These are phyloP conservation scores for Hemitrygon akajei DNA, from an alignment of 2,797 vertebrate genomes.

Conservation along the genomic window DNA sequence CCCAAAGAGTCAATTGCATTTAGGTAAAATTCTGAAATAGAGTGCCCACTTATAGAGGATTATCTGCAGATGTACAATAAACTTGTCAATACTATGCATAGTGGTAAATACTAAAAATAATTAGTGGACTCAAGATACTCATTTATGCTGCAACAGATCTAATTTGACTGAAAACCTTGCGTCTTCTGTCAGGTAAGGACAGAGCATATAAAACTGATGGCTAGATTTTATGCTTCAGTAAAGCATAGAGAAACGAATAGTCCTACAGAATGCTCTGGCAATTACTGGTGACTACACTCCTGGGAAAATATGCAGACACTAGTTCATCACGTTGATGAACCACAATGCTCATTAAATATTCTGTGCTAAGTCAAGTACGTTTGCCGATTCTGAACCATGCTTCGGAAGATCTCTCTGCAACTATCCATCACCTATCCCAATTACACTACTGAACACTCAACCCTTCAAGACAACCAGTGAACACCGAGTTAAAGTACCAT, in stretches of 20 bases:
- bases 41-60: too few species aligned
- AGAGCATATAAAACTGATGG: background rate
- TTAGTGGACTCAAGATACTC: background rate
- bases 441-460: background rate
- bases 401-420: background rate
- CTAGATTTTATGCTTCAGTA: background rate
- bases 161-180: background rate
- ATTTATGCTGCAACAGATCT: background rate
- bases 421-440: background rate
- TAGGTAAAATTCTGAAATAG: too few species aligned
- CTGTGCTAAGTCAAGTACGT: background rate
- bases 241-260: background rate
- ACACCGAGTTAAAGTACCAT: background rate
- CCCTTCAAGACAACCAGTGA: background rate
- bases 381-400: background rate
- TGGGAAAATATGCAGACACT: constrained; percentile 8
- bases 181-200: background rate
- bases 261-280: background rate
- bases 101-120: background rate
- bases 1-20: too few species aligned
- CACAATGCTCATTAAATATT: background rate
- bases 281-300: background rate
- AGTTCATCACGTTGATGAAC: background rate
- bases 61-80: background rate
- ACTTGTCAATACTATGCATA: background rate